Base-by-base conservation (phyloP, 2,888 invertebrate genomes). In the Lepidochrysops patricia region DNA sequence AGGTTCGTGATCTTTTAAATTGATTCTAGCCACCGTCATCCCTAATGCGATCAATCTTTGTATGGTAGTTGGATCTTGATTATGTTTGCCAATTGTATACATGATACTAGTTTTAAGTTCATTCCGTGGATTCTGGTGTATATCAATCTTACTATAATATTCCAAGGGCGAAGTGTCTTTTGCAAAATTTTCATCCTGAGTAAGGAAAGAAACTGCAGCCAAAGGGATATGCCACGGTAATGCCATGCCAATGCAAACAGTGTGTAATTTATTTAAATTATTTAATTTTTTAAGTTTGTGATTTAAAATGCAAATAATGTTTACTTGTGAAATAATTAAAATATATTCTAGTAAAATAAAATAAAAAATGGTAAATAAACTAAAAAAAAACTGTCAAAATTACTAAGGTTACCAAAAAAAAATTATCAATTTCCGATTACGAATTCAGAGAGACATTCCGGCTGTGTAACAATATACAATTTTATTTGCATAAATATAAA, bases 211-310 rank as follows among this genome's bases (percentile, higher is more conserved):
- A 19, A 76, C 68, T 4, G 78, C 73, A 72, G 85, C 82, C 49
- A 88, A 68, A 9, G 87, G 82, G 63, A 88, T 79, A 67, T 89
- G 84, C 89, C 89, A 89, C 1, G 89, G 88, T 32, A 88, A 69
- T 13, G 87, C 70, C 86, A 88, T 86, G 60, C 37, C 58, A n/a
- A 25, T n/a, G n/a, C n/a, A n/a, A n/a, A n/a, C n/a, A n/a, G n/a
- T n/a, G n/a, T n/a, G n/a, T n/a, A n/a, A n/a, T n/a, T n/a, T n/a
- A n/a, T n/a, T n/a, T n/a, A n/a, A n/a, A n/a, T n/a, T n/a, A n/a
- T n/a, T n/a, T n/a, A n/a, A n/a, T 3, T 43, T 23, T 23, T 23
- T 12, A 23, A 43, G 4, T 43, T 43, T 4, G 23, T 9, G 4
- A 15, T 19, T 0, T 15, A 9, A 43, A 4, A 19, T 1, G 9